Evolutionary conservation across 2,888 invertebrate species (phyloP).

Genomic region (Nemurella pictetii): DNA sequence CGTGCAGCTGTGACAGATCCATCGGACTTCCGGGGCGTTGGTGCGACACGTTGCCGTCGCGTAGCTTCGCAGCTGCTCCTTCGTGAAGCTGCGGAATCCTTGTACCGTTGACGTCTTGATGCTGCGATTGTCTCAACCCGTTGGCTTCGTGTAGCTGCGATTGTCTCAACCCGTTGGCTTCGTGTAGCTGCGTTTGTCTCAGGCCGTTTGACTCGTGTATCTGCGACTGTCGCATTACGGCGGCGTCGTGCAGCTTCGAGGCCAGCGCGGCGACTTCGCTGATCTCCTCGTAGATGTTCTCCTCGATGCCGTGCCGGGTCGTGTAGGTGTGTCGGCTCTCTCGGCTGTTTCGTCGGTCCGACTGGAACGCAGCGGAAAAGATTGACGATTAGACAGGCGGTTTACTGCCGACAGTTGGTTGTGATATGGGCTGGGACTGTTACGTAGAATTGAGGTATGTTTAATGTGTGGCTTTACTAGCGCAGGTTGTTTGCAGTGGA

Average conservation of each 20-base stretch:
- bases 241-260: background rate
- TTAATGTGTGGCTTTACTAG: too few relatives aligned
- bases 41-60: too few relatives aligned
- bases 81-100: too few relatives aligned
- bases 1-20: background rate
- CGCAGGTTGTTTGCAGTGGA: too few relatives aligned
- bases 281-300: constrained; percentile 82
- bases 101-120: too few relatives aligned
- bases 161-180: background rate
- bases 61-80: too few relatives aligned
- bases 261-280: constrained; percentile 59
- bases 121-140: constrained; percentile 23
- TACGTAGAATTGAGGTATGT: too few relatives aligned
- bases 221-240: background rate
- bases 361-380: background rate
- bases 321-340: constrained; percentile 67
- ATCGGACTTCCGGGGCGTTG: too few relatives aligned
- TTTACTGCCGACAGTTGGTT: too few relatives aligned
- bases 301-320: constrained; percentile 80
- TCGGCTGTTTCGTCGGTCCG: too few relatives aligned
- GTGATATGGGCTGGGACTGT: too few relatives aligned
- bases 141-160: background rate
- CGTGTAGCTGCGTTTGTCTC: constrained; percentile 24
- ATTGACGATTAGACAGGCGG: too few relatives aligned
- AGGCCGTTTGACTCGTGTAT: background rate